These are phyloP conservation scores for Caenorhabditis sp. DNA, from an alignment of 2,888 invertebrate genomes.

Conservation along the genomic window DNA sequence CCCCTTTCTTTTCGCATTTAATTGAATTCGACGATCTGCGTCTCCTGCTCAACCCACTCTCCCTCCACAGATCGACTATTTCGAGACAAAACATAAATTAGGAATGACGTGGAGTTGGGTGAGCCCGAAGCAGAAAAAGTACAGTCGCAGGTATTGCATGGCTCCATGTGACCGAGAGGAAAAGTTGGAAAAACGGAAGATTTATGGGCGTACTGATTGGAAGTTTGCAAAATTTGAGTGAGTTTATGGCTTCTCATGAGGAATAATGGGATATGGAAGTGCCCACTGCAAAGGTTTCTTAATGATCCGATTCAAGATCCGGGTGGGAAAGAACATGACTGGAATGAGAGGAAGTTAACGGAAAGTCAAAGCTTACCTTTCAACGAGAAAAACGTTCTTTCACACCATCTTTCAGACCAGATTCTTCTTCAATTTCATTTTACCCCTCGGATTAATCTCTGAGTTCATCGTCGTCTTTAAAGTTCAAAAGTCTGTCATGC, in stretches of 20 bases:
- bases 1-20: no score
- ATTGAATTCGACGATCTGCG: conserved; percentile 37
- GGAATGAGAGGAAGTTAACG: neutral
- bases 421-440: neutral
- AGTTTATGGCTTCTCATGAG: neutral
- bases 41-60: neutral
- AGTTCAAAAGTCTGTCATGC: neutral
- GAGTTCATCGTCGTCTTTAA: neutral
- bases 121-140: neutral
- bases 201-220: neutral
- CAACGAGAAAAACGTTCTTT: neutral
- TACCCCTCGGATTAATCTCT: conserved; percentile 1
- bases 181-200: conserved; percentile 1
- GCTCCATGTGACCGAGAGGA: no score
- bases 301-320: no score
- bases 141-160: neutral
- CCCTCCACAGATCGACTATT: neutral
- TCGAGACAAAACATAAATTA: conserved; percentile 7
- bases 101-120: conserved; percentile 13
- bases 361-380: no score
- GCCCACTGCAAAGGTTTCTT: no score
- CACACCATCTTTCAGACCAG: neutral
- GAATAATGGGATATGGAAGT: no score
- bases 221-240: neutral
- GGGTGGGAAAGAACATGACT: neutral